phyloP scores from a whole-genome alignment of 2,797 vertebrate species.

The Podarcis lilfordi region DNA sequence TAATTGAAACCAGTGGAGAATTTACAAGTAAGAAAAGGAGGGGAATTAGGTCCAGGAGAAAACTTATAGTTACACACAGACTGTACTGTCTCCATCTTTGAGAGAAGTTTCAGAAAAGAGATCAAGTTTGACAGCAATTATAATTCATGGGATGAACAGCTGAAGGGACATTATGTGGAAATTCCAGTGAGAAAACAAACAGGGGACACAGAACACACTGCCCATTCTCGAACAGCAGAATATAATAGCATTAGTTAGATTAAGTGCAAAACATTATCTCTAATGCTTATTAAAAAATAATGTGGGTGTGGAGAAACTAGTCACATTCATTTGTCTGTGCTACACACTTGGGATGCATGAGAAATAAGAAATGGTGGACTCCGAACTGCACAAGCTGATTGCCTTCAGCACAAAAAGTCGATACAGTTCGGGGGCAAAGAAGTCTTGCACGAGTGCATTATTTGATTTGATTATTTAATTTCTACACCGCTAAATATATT shows the following conservation, averaged over 20 bases:
- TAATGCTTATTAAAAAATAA: constrained; percentile 33
- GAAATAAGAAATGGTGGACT: not conserved
- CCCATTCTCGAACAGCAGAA: not conserved
- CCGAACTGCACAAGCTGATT: not conserved
- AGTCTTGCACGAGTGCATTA: not conserved
- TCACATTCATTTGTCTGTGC: constrained; percentile 19
- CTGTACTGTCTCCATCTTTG: not conserved
- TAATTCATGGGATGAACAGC: constrained; percentile 26
- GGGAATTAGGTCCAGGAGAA: not conserved
- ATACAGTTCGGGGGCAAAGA: no score
- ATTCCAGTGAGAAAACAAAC: constrained; percentile 22
- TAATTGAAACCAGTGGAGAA: constrained; percentile 28
- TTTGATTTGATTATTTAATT: no score
- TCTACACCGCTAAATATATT: no score
- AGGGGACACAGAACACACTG: constrained; percentile 14
- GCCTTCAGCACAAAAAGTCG: not conserved
- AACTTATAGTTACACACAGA: not conserved
- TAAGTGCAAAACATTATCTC: constrained; percentile 40
- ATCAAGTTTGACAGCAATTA: not conserved
- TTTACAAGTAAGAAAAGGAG: not conserved
- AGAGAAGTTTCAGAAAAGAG: constrained; percentile 16
- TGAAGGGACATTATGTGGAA: constrained; percentile 35
- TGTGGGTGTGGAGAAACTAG: not conserved
- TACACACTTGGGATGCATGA: constrained; percentile 9
- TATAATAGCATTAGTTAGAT: constrained; percentile 32